Evolutionary conservation across 2,797 vertebrate genomes (phyloP), one percentile per base, ranked within the genome.

Genomic region (Eidolon dupreanum): DNA sequence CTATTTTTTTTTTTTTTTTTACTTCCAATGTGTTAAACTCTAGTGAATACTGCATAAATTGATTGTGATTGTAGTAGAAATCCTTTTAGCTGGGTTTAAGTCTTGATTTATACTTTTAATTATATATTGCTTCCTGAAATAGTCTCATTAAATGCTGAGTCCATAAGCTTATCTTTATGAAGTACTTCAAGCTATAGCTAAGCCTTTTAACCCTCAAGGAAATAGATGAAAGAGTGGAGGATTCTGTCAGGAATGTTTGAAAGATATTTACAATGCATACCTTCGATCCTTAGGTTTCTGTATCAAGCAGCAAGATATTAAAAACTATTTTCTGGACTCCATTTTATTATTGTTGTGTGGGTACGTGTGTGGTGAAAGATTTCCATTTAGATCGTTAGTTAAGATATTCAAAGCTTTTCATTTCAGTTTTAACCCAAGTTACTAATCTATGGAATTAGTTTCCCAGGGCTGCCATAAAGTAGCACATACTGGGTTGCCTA

Each of bases 51-150:
- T 79, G 33, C 49, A 89, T 57, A 88, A 84, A 93, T 41, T 82
- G 36, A 90, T 49, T 84, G 88, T 61, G 79, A 68, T 88, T 77
- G 65, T 90, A 89, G 57, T 57, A 71, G 59, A 79, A 88, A 91
- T 73, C 59, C 6, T 95, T 95, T 96, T 61, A 93, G 70, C 70
- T 86, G 15, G 16, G 5, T 92, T 81, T 94, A 91, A 90, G 70
- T 79, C 70, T 97, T 81, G 46, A 96, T 96, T 97, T 90, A 93
- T 92, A 88, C n/a, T 70, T 94, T 94, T 94, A 96, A 96, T 97
- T 94, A 97, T 70, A 93, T 75, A 95, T 93, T 70, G 63, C 49
- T 95, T 93, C 59, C 84, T 96, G 61, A 93, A 96, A 92, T 85
- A 82, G 61, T 85, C 83, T 93, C 63, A 81, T 92, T 89, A 95